phyloP scores from a whole-genome alignment of 23 tunicate genomes.

The Botrylloides violaceus region DNA sequence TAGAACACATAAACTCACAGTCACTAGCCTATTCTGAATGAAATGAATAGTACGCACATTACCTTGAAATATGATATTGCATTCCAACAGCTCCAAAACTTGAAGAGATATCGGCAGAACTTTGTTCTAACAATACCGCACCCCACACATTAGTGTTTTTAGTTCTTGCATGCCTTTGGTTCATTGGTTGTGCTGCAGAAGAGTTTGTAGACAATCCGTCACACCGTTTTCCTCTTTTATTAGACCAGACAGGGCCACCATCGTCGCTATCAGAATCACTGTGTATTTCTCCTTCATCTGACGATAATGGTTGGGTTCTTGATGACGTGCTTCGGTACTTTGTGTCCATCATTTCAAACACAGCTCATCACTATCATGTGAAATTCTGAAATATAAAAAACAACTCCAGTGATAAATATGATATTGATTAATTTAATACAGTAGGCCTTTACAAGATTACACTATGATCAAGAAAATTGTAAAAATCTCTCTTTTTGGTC shows the following conservation, averaged over 20 bases:
- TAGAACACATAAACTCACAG: too few relatives aligned
- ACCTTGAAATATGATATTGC: slow-evolving; percentile 66
- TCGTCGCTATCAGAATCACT: slow-evolving; percentile 29
- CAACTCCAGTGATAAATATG: too few relatives aligned
- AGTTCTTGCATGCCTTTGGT: background rate
- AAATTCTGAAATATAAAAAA: too few relatives aligned
- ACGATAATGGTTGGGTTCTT: slow-evolving; percentile 22
- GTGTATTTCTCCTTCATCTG: slow-evolving; percentile 45
- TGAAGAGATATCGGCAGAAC: slow-evolving; percentile 61
- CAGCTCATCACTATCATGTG: too few relatives aligned
- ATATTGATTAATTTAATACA: too few relatives aligned
- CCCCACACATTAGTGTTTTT: slow-evolving; percentile 71
- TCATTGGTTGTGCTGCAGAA: background rate
- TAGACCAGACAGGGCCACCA: background rate
- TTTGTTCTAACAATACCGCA: slow-evolving; percentile 59
- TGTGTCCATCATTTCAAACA: background rate
- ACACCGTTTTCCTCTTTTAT: background rate
- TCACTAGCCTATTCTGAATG: too few relatives aligned
- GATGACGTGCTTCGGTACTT: slow-evolving; percentile 4
- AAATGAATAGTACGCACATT: too few relatives aligned
- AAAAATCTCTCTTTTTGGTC: too few relatives aligned
- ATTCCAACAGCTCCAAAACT: slow-evolving; percentile 75
- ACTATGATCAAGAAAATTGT: too few relatives aligned
- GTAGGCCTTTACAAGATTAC: too few relatives aligned
- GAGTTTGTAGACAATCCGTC: background rate